Percentiles rank a stretch among this genome's conserved stretches.
phyloP scores from a whole-genome alignment of 1,140 invertebrate genomes.

The Trichonephila clavipes region DNA sequence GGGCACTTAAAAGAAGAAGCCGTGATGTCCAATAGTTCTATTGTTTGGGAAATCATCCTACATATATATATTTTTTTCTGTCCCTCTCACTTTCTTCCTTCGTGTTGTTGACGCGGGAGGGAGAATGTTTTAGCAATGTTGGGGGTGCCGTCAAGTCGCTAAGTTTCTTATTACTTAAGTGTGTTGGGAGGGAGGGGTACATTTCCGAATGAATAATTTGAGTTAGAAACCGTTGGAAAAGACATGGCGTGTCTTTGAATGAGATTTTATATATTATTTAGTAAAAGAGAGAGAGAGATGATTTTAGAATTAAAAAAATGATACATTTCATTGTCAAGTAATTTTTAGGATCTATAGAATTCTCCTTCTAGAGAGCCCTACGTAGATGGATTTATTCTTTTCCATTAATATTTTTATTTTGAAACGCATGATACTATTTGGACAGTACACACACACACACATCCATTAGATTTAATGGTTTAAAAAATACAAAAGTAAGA shows the following conservation, averaged over 20 bases:
- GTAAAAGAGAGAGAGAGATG: not conserved
- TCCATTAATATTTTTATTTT: not conserved
- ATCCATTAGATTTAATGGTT: too few species aligned
- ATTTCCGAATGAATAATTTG: not conserved
- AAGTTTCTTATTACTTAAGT: constrained; percentile 42
- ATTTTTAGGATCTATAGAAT: not conserved
- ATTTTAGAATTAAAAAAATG: not conserved
- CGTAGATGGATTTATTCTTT: not conserved
- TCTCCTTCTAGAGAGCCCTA: not conserved
- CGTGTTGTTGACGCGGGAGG: constrained; percentile 49
- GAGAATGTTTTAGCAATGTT: constrained; percentile 49
- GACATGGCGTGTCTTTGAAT: not conserved
- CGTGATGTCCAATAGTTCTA: constrained; percentile 65
- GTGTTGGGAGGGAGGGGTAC: not conserved
- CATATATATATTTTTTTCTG: constrained; percentile 24
- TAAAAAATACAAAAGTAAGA: too few species aligned
- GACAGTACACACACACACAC: too few species aligned
- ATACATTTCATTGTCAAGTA: not conserved
- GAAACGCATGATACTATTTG: too few species aligned
- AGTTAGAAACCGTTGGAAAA: not conserved
- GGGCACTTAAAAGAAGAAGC: constrained; percentile 64
- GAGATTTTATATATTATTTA: not conserved
- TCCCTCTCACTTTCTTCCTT: not conserved
- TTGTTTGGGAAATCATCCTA: constrained; percentile 65
- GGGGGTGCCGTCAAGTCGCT: constrained; percentile 56